Evolutionary conservation across 2,113 vertebrate species (phyloP).

Genomic region (Ardeotis arabs): DNA sequence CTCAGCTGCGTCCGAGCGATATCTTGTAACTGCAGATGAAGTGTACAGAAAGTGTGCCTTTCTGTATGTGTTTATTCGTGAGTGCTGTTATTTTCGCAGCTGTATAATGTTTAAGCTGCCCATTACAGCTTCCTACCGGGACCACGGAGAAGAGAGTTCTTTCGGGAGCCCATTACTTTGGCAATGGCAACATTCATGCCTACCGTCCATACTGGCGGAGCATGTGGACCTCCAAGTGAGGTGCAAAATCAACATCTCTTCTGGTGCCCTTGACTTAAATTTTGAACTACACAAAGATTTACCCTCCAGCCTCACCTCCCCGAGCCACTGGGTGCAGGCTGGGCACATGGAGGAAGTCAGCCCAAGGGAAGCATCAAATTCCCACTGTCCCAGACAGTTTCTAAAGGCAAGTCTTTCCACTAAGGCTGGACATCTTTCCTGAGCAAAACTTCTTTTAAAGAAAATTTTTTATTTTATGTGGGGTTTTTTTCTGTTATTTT

Average conservation of each 20-base stretch:
- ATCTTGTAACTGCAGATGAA: background rate
- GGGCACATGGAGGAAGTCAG: fast-evolving
- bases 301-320: background rate
- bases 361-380: background rate
- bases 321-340: background rate
- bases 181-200: background rate
- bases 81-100: background rate
- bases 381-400: background rate
- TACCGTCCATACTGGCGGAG: fast-evolving
- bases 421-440: background rate
- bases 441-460: background rate
- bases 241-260: background rate
- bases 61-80: background rate
- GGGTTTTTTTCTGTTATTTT: no score
- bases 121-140: fast-evolving
- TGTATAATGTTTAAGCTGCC: background rate
- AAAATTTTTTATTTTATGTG: background rate
- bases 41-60: background rate
- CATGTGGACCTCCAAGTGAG: background rate
- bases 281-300: background rate
- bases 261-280: background rate
- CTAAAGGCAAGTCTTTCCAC: background rate
- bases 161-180: fast-evolving
- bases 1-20: background rate
- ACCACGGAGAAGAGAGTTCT: fast-evolving